Conservation (phyloP, 1,140 invertebrate genomes). For the Pachypsylla venusta region DNA sequence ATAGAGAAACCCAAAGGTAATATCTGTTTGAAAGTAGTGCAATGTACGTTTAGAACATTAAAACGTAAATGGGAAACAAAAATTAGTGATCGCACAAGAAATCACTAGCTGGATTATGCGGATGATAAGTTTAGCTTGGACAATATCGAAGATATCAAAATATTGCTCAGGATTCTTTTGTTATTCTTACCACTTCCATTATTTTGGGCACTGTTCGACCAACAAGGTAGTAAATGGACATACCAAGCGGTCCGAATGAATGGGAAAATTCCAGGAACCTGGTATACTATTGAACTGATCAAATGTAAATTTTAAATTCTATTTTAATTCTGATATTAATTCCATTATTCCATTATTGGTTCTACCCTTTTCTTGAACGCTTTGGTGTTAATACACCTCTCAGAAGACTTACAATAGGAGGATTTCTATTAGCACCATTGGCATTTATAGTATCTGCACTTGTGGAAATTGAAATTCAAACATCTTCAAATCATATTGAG, state of each 20-base stretch:
- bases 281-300: slow-evolving; percentile 55
- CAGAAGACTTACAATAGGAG: background rate
- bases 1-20: slow-evolving; percentile 51
- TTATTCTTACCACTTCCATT: slow-evolving; percentile 69
- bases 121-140: slow-evolving; percentile 45
- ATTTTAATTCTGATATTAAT: slow-evolving; percentile 71
- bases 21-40: slow-evolving; percentile 46
- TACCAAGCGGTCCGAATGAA: slow-evolving; percentile 41
- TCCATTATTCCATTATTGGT: slow-evolving; percentile 58
- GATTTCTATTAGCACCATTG: background rate
- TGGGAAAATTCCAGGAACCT: slow-evolving; percentile 43
- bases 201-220: slow-evolving; percentile 78
- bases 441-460: background rate
- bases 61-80: background rate
- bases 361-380: slow-evolving; percentile 43
- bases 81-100: slow-evolving; percentile 24
- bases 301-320: slow-evolving; percentile 77
- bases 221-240: slow-evolving; percentile 39
- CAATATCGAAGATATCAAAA: slow-evolving; percentile 60
- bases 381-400: background rate
- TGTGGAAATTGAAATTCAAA: background rate
- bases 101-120: slow-evolving; percentile 66
- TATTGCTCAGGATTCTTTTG: slow-evolving; percentile 48
- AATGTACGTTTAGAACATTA: slow-evolving; percentile 44
- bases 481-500: too few relatives aligned